A percentile compares a stretch with the other conserved stretches of the same genome.
These are phyloP conservation scores for Paramuricea clavata DNA, from an alignment of 92 coral and sea anemone species.

Conservation along the genomic window DNA sequence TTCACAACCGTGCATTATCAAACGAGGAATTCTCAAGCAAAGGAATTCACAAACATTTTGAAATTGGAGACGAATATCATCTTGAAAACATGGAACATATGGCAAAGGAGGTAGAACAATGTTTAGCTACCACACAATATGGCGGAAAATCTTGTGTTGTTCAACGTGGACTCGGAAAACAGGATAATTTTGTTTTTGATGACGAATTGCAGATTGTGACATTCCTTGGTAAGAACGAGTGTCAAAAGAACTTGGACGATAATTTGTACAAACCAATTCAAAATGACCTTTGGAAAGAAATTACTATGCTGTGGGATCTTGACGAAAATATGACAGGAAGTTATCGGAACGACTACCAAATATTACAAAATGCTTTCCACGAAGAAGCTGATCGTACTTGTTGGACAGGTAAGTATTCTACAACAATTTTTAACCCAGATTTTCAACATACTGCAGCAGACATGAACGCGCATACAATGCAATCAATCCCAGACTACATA, in stretches of 20 bases:
- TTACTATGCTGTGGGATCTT: constrained; percentile 5
- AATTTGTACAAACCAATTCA: not conserved
- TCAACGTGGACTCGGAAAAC: constrained; percentile 27
- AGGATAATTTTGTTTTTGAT: constrained; percentile 44
- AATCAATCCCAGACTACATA: constrained; percentile 66
- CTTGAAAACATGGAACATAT: constrained; percentile 64
- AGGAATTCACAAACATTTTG: constrained; percentile 34
- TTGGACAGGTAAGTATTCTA: constrained; percentile 58
- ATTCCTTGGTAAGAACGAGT: constrained; percentile 56
- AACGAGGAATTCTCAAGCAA: constrained; percentile 58
- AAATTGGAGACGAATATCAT: constrained; percentile 52
- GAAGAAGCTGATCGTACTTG: constrained; percentile 51
- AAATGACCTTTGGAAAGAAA: constrained; percentile 7
- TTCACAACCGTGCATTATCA: constrained; percentile 53
- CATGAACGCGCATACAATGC: constrained; percentile 17
- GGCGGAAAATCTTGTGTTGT: constrained; percentile 58
- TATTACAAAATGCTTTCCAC: constrained; percentile 37
- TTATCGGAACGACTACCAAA: constrained; percentile 54
- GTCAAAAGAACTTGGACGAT: constrained; percentile 30
- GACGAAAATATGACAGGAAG: constrained; percentile 19
- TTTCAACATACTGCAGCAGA: not conserved
- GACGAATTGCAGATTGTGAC: constrained; percentile 56
- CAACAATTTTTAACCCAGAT: constrained; percentile 48
- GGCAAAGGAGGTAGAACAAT: constrained; percentile 46
- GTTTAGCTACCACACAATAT: constrained; percentile 37